phyloP scores from a whole-genome alignment of 1,140 invertebrate genomes.

The Calephelis virginiensis region DNA sequence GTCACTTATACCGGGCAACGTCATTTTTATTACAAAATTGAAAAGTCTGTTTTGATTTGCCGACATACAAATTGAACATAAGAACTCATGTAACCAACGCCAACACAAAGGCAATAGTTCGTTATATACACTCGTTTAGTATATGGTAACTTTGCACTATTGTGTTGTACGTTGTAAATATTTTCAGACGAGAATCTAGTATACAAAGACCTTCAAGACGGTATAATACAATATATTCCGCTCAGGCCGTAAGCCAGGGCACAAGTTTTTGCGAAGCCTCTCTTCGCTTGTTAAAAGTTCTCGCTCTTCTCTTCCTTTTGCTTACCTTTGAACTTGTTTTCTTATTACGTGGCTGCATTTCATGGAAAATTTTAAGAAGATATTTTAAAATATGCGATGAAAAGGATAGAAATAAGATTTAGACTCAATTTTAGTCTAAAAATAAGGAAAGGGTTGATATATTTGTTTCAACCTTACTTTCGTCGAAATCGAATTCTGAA shows the following conservation, averaged over 20 bases:
- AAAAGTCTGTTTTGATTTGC: too few relatives aligned
- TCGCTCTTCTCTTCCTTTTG: constrained; percentile 25
- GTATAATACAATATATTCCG: not conserved
- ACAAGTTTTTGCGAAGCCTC: constrained; percentile 28
- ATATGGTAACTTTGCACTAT: not conserved
- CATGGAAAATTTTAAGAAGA: constrained; percentile 14
- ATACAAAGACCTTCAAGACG: not conserved
- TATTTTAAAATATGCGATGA: not conserved
- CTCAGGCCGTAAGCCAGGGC: constrained; percentile 9
- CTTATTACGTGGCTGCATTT: constrained; percentile 27
- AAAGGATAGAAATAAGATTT: too few relatives aligned
- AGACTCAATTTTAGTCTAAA: too few relatives aligned
- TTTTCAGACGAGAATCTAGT: not conserved
- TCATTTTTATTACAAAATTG: too few relatives aligned
- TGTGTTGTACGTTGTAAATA: not conserved
- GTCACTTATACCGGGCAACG: too few relatives aligned
- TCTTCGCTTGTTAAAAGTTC: constrained; percentile 38
- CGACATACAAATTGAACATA: too few relatives aligned
- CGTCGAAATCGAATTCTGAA: too few relatives aligned
- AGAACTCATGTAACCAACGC: too few relatives aligned
- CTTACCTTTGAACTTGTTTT: constrained; percentile 33
- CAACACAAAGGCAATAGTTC: too few relatives aligned
- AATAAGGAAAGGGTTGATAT: too few relatives aligned
- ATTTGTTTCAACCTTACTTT: too few relatives aligned
- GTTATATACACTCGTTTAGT: not conserved